Evolutionary conservation across 1,140 invertebrate genomes (phyloP), one percentile per base, ranked within the genome.

Genomic region (Musca vetustissima): DNA sequence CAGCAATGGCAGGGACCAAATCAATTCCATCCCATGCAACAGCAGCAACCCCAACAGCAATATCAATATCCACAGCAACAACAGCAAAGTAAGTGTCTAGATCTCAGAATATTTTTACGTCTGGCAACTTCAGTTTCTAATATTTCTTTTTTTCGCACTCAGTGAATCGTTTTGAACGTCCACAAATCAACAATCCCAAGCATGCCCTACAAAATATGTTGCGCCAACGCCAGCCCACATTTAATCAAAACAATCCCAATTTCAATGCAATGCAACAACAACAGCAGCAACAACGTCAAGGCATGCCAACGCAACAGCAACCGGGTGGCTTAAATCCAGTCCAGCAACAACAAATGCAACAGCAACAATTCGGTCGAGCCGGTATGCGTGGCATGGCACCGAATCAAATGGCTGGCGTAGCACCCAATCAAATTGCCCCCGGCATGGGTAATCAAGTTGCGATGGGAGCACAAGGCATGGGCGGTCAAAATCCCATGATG

Each of bases 171-270:
- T 90, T 90, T 66, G 89, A 91, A 69, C 82, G 89, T 28, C 89
- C 90, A 0, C 86, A 87, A 17, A 81, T 88, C 75, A 89, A 90
- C 77, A 89, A 90, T 69, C 93, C 93, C 0, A 96, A 96, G 75
- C 92, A 93, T 77, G 93, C 94, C 1, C 81, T 96, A 2, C 92
- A 92, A 3, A 90, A 94, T 72, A 94, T 96, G 92, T 83, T 97
- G 57, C 85, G 93, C 1, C 86, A 90, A 71, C 85, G 89, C 50
- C 75, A 87, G 77, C 82, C 90, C 75, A 83, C 88, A n/a, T 88
- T 85, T 72, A 77, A 85, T 50, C 84, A 85, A 64, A 83, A 85
- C 48, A 82, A 83, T 17, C 79, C 75, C 1, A 79, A 73, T 7
- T 85, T 85, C 48, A 85, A 83, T 75, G 83, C 83, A 0, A 83